Base-by-base conservation (phyloP, 30 jellyfish, hydroid and myxozoan genomes). In the Chrysaora quinquecirrha region DNA sequence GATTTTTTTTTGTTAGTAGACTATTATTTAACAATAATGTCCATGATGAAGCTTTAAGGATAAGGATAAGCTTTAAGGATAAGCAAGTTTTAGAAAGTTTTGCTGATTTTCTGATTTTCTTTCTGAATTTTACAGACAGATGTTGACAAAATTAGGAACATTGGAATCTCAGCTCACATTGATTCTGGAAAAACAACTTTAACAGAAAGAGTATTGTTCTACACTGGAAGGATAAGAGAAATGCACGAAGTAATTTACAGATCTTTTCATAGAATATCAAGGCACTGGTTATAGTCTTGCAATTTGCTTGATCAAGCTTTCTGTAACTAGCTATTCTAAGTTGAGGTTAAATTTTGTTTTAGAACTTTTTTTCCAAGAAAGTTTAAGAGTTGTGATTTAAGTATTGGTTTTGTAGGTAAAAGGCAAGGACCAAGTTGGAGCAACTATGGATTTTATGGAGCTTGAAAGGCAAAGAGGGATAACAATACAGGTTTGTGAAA, bases 401-500 rank as follows among this genome's bases (percentile, higher is more conserved):
- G n/a, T n/a, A n/a, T 38, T 38, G 54, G 14, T 38, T 6, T 38
- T 38, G 6, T 38, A 95, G 99, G 98, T 95, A 21, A 87, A 78
- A 72, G 99, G 99, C 34, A 95, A 89, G 48, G 98, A 95, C 74
- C 95, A 96, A 38, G 97, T 90, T 63, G 99, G 98, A 24, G 99
- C 99, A 20, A 96, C 99, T 0, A 96, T 96, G 99, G 99, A 96
- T 76, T 96, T 90, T 64, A 96, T 96, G 99, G 97, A 96, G 80
- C 94, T 90, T 16, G 99, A 96, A 75, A 76, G 98, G 60, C 96
- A 96, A 70, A 71, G 99, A 63, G 99, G 99, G 24, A 96, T 96
- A 60, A 96, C 99, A 0, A 96, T 96, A 20, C 98, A 95, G 96
- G 99, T 95, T 19, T 52, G 29, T 38, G 14, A n/a, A n/a, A n/a